A percentile compares a stretch with the other conserved stretches of the same genome.
phyloP scores from a whole-genome alignment of 2,888 invertebrate genomes.

The Eurois occulta region DNA sequence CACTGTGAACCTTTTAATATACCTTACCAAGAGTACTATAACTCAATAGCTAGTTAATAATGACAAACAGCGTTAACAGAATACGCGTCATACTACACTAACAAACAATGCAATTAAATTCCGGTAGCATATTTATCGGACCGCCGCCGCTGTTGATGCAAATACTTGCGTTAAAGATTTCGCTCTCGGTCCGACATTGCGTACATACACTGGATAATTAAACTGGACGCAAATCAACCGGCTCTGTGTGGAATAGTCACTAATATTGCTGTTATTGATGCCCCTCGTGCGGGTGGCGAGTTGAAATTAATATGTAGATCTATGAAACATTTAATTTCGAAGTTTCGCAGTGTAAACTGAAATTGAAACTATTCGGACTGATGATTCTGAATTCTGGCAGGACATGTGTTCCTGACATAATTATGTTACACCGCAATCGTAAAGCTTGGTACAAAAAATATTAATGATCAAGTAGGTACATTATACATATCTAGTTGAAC shows the following conservation, averaged over 20 bases:
- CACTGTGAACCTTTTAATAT: background rate
- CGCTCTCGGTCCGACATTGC: conserved; percentile 53
- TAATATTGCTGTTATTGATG: conserved; percentile 15
- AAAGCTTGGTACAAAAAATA: too few species aligned
- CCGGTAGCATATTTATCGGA: conserved; percentile 34
- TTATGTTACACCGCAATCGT: background rate
- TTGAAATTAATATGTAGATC: conserved; percentile 16
- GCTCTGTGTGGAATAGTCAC: conserved; percentile 24
- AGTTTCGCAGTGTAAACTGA: background rate
- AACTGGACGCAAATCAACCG: conserved; percentile 55
- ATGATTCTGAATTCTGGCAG: background rate
- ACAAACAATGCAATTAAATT: conserved; percentile 10
- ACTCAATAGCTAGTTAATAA: background rate
- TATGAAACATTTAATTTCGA: background rate
- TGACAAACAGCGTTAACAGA: background rate
- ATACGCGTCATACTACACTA: background rate
- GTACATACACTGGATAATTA: conserved; percentile 59
- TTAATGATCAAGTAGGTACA: background rate
- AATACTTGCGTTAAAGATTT: conserved; percentile 59
- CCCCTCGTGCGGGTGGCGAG: background rate
- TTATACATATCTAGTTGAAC: background rate
- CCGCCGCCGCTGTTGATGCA: background rate
- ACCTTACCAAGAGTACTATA: background rate
- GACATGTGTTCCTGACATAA: too few species aligned
- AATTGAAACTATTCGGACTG: background rate